Evolutionary conservation across 1,140 invertebrate genomes (phyloP).

Genomic region (Aphelinus certus): DNA sequence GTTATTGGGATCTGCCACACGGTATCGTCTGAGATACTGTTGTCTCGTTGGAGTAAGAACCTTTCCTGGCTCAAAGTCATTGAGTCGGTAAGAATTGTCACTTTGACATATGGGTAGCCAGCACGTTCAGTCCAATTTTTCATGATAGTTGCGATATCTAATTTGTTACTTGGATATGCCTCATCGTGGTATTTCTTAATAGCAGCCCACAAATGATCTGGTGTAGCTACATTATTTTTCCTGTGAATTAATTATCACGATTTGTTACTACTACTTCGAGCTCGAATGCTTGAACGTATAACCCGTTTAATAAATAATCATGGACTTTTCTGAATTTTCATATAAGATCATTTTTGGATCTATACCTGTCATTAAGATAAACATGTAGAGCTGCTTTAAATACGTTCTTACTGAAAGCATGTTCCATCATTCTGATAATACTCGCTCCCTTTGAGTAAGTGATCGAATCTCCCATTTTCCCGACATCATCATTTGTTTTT

Average conservation of each 20-base stretch:
- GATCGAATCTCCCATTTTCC: constrained; percentile 74
- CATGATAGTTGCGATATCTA: constrained; percentile 65
- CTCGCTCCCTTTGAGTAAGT: constrained; percentile 77
- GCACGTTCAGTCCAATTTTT: constrained; percentile 78
- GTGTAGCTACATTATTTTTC: constrained; percentile 68
- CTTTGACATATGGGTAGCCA: constrained; percentile 77
- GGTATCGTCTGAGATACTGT: constrained; percentile 32
- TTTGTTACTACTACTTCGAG: too few relatives aligned
- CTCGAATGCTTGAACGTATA: too few relatives aligned
- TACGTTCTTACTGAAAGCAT: constrained; percentile 72
- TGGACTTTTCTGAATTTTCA: too few relatives aligned
- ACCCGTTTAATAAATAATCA: too few relatives aligned
- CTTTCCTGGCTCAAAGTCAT: constrained; percentile 63
- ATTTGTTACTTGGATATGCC: constrained; percentile 41
- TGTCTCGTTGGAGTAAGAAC: constrained; percentile 61
- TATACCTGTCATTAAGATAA: constrained; percentile 52
- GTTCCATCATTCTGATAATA: constrained; percentile 81
- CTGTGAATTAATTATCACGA: not conserved
- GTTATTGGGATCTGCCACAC: constrained; percentile 73
- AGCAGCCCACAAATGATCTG: constrained; percentile 70
- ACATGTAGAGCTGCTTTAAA: constrained; percentile 72
- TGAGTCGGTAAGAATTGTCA: constrained; percentile 63
- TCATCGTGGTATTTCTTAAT: constrained; percentile 65
- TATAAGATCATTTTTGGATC: not conserved
- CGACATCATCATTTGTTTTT: constrained; percentile 66